Base-by-base conservation (phyloP, 2,888 invertebrate genomes). In the Disparrhopalites patrizii region DNA sequence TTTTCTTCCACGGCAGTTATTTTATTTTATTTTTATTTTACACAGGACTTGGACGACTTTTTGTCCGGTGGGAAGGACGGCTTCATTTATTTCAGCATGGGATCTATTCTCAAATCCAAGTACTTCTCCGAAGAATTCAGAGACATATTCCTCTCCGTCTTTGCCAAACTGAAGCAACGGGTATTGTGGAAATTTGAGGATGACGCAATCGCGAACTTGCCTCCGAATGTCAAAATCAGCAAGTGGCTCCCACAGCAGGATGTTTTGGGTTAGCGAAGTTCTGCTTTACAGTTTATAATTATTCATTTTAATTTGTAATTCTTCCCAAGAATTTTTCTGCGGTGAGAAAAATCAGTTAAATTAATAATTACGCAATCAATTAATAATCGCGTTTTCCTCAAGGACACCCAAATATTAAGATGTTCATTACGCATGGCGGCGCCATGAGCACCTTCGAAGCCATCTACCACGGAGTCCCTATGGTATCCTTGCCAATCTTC, bases 181-280 rank as follows among this genome's bases (percentile, higher is more conserved):
- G 61, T 66, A 13, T 18, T 66, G 5, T 66, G 60, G 61, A 66
- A 66, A 61, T 66, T 51, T 33, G 58, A 66, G 33, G n/a, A 28
- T 30, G 66, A 58, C 13, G 23, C 3, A 3, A 40, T 66, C 15
- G 18, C 15, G 7, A 20, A 61, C 13, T 28, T 61, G 18, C 61
- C 66, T 10, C 23, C 61, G 8, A 66, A 66, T 61, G 55, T 66
- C 8, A 61, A 51, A 51, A 25, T 36, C 8, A 28, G 51, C 0
- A 61, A 61, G 23, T 61, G 61, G 61, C 15, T 61, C 1, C 61
- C 61, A 2, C 61, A 61, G 28, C 31, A 51, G n/a, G 61, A 61
- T 36, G 36, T 61, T 51, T 36, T 61, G 38, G 47, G 60, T 60
- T 28, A 28, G 23, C n/a, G 18, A 38, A 3, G 25, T 54, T 20